Evolutionary conservation across 2,113 vertebrate genomes (phyloP), one percentile per base, ranked within the genome.

Genomic region (Pseudorhombus dupliciocellatus): DNA sequence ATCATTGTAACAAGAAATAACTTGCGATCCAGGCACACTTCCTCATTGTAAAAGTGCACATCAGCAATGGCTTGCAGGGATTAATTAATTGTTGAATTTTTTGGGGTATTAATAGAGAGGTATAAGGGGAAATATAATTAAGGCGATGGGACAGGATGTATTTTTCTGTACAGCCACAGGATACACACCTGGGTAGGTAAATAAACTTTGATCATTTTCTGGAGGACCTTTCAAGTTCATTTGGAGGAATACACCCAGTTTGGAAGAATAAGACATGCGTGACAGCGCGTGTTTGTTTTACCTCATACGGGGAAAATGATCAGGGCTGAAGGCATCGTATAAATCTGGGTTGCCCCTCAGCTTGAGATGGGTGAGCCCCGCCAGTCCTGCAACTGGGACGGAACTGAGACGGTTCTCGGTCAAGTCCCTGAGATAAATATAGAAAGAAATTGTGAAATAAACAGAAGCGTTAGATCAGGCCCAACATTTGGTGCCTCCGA

Each of bases 231-330:
- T 37, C 34, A 56, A 37, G 8, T 55, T 64, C 40, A 67, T 18
- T 12, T 11, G 37, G 14, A 16, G 34, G 34, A 53, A 30, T 14
- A 30, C 46, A 20, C 51, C 11, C n/a, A 18, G 31, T 2, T 53
- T 31, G 18, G 44, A 51, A 31, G 1, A 34, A 24, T 44, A 30
- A 12, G 12, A 18, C 10, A 30, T 52, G 14, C 5, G 0, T 11
- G 25, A 14, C 20, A 14, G 14, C 73, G 60, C 50, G 25, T 71
- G 30, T 54, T 52, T 58, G 22, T 44, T 6, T 77, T 95, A 98
- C 97, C 97, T 96, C 89, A 98, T 94, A 51, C 92, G 95, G 57
- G 96, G 96, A 79, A 99, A 95, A 61, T 93, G 93, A 79, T 98
- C 96, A 69, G 95, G 93, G 81, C 91, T 91, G 91, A 97, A 96